Percentiles rank a stretch among this genome's conserved stretches.
Conservation (phyloP, 2,888 invertebrate genomes). For the Pristionchus exspectatus region DNA sequence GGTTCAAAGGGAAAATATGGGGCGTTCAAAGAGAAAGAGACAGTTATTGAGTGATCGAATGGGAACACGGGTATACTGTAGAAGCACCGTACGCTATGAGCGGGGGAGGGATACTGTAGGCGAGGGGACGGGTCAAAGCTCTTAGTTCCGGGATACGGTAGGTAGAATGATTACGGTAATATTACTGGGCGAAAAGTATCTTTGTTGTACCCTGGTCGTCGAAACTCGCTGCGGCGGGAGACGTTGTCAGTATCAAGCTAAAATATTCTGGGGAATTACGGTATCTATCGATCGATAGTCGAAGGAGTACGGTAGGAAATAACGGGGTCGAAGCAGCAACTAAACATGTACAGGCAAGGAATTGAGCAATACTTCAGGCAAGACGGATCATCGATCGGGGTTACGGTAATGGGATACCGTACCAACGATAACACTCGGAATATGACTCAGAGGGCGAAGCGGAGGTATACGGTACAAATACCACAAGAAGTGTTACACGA, state of each 20-base stretch:
- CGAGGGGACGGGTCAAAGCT: not conserved
- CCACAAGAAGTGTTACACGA: constrained; percentile 37
- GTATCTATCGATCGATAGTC: constrained; percentile 1
- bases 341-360: constrained; percentile 42
- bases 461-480: constrained; percentile 37
- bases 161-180: not conserved
- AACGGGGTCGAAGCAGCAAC: constrained; percentile 9
- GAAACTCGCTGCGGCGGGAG: constrained; percentile 37
- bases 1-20: constrained; percentile 23
- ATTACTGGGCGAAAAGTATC: constrained; percentile 26
- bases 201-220: constrained; percentile 41
- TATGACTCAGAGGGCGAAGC: not conserved
- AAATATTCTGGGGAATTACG: not conserved
- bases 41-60: not conserved
- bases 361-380: constrained; percentile 46
- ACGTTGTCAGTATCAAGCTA: constrained; percentile 35
- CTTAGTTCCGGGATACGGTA: constrained; percentile 26
- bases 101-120: constrained; percentile 32
- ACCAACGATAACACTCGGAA: not conserved
- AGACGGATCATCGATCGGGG: not conserved
- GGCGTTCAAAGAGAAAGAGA: constrained; percentile 33
- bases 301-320: constrained; percentile 7
- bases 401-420: constrained; percentile 23
- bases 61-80: constrained; percentile 31
- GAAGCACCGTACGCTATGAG: constrained; percentile 40